These are phyloP conservation scores for Geophilus truncorum DNA, from an alignment of 2,888 invertebrate species.

Conservation along the genomic window DNA sequence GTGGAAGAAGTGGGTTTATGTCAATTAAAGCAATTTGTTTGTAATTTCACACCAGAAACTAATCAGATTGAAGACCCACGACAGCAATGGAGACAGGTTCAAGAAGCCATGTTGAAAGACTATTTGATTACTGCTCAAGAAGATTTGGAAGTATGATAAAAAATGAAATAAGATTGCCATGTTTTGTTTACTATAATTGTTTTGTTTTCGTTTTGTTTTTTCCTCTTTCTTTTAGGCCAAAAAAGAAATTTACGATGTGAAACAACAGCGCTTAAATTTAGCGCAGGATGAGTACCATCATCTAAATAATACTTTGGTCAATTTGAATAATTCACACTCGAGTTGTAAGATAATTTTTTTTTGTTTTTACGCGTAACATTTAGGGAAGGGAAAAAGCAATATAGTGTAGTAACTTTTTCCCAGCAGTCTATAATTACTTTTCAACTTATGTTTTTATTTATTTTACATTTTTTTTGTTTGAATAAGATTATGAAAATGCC, in stretches of 20 bases:
- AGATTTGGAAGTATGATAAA: constrained; percentile 74
- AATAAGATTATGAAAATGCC: constrained; percentile 7
- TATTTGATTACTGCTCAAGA: constrained; percentile 94
- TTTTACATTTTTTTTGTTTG: background rate
- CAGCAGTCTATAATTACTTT: background rate
- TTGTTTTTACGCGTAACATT: background rate
- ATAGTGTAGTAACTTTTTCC: background rate
- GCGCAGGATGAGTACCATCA: constrained; percentile 96
- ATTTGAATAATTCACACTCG: constrained; percentile 80
- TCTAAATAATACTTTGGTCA: constrained; percentile 68
- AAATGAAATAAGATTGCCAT: background rate
- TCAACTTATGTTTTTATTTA: background rate
- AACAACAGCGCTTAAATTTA: constrained; percentile 84
- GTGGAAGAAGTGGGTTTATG: no score
- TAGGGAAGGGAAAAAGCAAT: background rate
- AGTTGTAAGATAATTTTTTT: constrained; percentile 66
- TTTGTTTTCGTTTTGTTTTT: background rate
- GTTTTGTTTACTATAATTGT: background rate
- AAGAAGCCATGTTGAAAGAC: constrained; percentile 94
- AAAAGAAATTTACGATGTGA: constrained; percentile 92
- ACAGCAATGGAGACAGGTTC: constrained; percentile 92
- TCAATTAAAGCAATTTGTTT: constrained; percentile 28
- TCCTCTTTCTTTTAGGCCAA: constrained; percentile 65
- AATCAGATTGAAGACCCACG: constrained; percentile 96
- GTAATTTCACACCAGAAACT: constrained; percentile 63